These are phyloP conservation scores for Drosophila histrio DNA, from an alignment of 2,888 invertebrate genomes.

Conservation along the genomic window DNA sequence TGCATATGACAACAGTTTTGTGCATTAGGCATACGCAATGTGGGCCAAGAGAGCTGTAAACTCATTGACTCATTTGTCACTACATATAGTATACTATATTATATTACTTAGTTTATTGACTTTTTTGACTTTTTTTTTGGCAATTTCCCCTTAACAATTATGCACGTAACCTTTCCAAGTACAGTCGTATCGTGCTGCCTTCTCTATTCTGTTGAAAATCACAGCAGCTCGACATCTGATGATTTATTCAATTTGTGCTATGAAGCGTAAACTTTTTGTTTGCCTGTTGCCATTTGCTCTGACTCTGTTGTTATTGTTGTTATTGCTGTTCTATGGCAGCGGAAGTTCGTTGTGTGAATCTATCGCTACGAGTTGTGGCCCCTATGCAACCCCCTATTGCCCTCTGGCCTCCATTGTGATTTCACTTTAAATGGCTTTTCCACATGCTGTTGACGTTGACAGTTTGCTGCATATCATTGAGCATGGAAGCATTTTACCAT, in stretches of 20 bases:
- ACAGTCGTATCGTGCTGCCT: neutral
- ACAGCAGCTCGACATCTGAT: conserved; percentile 57
- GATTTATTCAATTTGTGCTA: conserved; percentile 77
- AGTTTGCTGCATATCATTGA: conserved; percentile 34
- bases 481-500: conserved; percentile 7
- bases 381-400: neutral
- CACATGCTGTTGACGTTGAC: conserved; percentile 44
- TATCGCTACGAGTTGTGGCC: conserved; percentile 39
- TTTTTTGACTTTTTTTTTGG: conserved; percentile 48
- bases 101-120: conserved; percentile 10
- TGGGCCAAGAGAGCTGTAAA: neutral
- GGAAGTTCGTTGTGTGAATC: conserved; percentile 68
- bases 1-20: neutral
- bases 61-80: conserved; percentile 3
- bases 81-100: neutral
- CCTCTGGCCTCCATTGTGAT: conserved; percentile 21
- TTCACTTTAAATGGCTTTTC: conserved; percentile 44
- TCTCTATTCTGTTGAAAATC: conserved; percentile 22
- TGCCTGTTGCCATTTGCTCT: conserved; percentile 39
- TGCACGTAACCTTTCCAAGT: conserved; percentile 43
- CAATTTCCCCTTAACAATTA: conserved; percentile 63
- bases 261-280: conserved; percentile 76
- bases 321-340: conserved; percentile 32
- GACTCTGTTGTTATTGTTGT: conserved; percentile 10
- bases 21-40: conserved; percentile 12